phyloP scores from a whole-genome alignment of 2,797 vertebrate genomes.

The Neosilurus hyrtlii region DNA sequence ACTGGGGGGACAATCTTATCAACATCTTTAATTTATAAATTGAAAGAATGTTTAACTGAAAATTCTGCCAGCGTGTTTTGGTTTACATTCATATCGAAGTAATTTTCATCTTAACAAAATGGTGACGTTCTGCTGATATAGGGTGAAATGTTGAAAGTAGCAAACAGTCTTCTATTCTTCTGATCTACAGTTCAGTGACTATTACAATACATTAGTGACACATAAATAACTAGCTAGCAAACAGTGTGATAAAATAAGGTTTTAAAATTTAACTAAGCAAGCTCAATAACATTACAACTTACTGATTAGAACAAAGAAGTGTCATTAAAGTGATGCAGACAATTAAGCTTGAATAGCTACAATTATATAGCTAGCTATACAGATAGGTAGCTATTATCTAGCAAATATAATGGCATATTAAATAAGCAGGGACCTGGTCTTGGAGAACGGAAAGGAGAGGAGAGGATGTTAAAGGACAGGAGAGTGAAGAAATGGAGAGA shows the following conservation, averaged over 20 bases:
- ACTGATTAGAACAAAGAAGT: not conserved
- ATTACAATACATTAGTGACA: not conserved
- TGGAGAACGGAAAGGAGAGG: not conserved
- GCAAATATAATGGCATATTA: not conserved
- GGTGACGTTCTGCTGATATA: too few relatives aligned
- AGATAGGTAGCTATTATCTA: not conserved
- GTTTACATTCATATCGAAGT: too few relatives aligned
- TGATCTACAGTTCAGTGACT: too few relatives aligned
- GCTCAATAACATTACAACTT: not conserved
- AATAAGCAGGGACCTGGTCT: not conserved
- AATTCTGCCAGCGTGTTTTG: too few relatives aligned
- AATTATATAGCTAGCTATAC: not conserved
- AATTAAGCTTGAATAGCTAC: not conserved
- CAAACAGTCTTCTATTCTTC: too few relatives aligned
- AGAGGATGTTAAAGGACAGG: not conserved
- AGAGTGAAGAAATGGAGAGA: slow-evolving; percentile 9
- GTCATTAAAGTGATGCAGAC: not conserved
- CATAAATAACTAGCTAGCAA: not conserved
- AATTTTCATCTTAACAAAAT: too few relatives aligned
- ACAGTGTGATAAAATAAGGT: not conserved
- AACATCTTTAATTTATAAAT: too few relatives aligned
- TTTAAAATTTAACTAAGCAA: not conserved
- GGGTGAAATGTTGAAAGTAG: too few relatives aligned
- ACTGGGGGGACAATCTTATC: too few relatives aligned
- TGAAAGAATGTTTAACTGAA: too few relatives aligned